Percentiles rank a stretch among this genome's conserved stretches.
Conservation (phyloP, 2,113 vertebrate species). For the Barnardius zonarius region DNA sequence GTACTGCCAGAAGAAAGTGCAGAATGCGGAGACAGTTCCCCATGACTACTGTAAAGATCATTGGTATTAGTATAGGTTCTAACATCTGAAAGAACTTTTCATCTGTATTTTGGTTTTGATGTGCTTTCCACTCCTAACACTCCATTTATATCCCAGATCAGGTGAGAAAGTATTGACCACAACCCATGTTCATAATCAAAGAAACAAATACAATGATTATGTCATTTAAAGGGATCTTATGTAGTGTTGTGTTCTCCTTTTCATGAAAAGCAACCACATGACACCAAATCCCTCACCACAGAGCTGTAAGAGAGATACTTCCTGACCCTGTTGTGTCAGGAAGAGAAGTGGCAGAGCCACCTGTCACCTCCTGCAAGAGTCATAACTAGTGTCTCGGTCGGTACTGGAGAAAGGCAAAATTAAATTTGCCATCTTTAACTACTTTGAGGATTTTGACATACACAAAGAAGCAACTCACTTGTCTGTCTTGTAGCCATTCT, state of each 20-base stretch:
- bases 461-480: background rate
- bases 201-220: background rate
- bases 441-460: background rate
- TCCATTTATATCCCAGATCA: background rate
- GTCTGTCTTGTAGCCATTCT: background rate
- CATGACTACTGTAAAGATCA: background rate
- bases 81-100: background rate
- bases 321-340: background rate
- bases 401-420: background rate
- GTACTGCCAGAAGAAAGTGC: background rate
- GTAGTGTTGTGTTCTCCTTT: background rate
- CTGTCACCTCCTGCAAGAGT: background rate
- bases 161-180: background rate
- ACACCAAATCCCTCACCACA: background rate
- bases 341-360: background rate
- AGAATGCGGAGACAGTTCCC: background rate
- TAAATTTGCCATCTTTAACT: background rate
- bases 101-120: background rate
- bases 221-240: background rate
- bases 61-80: background rate
- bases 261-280: accelerated
- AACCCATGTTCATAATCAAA: background rate
- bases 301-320: background rate
- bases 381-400: background rate
- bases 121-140: background rate